phyloP scores from a whole-genome alignment of 1,140 invertebrate genomes.

The Bombus cullumanus region DNA sequence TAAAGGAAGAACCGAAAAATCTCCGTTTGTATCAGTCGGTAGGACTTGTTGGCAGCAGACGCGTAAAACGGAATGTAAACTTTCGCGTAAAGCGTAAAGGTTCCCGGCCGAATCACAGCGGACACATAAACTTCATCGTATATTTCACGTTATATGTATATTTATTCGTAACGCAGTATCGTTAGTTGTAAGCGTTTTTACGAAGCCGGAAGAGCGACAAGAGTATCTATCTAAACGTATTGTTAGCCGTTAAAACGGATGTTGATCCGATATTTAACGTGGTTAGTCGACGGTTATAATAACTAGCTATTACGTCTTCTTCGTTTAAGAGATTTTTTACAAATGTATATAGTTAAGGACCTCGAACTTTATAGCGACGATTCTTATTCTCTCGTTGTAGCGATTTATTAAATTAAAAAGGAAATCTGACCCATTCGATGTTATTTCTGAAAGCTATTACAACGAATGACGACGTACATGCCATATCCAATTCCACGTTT shows the following conservation, averaged over 20 bases:
- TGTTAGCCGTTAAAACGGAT: not conserved
- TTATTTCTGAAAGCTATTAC: not conserved
- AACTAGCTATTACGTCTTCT: slow-evolving; percentile 20
- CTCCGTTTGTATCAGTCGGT: not conserved
- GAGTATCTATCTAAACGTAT: not conserved
- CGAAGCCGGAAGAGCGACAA: not conserved
- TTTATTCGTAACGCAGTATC: not conserved
- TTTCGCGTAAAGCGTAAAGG: not conserved
- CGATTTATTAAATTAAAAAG: slow-evolving; percentile 35
- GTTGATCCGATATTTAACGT: not conserved
- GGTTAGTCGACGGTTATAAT: not conserved
- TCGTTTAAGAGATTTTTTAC: slow-evolving; percentile 52
- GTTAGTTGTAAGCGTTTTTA: slow-evolving; percentile 35
- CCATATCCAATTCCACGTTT: not conserved
- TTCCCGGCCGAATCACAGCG: not conserved
- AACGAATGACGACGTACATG: too few species aligned
- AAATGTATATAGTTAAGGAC: slow-evolving; percentile 50
- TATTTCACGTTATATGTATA: not conserved
- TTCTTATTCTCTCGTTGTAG: slow-evolving; percentile 47
- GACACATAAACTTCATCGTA: not conserved
- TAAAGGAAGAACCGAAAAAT: not conserved
- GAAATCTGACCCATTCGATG: not conserved
- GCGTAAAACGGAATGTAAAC: not conserved
- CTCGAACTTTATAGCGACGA: slow-evolving; percentile 21
- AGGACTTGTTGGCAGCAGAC: not conserved